Percentiles rank a stretch among this genome's conserved stretches.
Conservation (phyloP, 2,113 vertebrate species). For the Petrocephalus zakoni region DNA sequence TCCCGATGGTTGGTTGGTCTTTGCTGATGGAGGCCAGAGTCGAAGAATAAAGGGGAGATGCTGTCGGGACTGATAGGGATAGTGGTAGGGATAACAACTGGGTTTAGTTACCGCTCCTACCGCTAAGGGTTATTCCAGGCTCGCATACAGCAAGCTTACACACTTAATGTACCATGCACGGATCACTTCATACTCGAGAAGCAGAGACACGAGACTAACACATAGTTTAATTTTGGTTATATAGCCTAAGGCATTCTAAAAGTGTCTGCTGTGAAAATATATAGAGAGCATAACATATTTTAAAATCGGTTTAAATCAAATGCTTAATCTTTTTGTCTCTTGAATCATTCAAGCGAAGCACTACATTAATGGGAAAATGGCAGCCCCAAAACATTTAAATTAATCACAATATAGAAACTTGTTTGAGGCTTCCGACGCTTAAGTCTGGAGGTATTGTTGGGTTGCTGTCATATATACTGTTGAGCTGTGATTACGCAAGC, state of each 20-base stretch:
- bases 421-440: background rate
- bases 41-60: conserved; percentile 14
- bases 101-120: background rate
- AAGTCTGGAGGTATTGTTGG: background rate
- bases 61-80: background rate
- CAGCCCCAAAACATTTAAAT: background rate
- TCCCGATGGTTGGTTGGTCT: conserved; percentile 47
- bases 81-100: background rate
- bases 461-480: background rate
- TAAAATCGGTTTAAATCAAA: background rate
- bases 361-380: background rate
- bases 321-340: background rate
- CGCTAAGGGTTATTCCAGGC: background rate
- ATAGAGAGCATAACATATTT: background rate
- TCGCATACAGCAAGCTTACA: background rate
- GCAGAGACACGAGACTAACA: background rate
- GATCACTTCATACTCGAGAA: background rate
- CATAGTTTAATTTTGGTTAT: background rate
- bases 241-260: background rate
- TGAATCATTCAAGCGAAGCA: background rate
- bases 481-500: background rate
- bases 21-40: background rate
- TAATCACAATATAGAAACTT: background rate
- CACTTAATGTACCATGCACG: background rate
- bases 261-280: background rate